Evolutionary conservation across 2,888 invertebrate species (phyloP).

Genomic region (Podabrus alpinus): DNA sequence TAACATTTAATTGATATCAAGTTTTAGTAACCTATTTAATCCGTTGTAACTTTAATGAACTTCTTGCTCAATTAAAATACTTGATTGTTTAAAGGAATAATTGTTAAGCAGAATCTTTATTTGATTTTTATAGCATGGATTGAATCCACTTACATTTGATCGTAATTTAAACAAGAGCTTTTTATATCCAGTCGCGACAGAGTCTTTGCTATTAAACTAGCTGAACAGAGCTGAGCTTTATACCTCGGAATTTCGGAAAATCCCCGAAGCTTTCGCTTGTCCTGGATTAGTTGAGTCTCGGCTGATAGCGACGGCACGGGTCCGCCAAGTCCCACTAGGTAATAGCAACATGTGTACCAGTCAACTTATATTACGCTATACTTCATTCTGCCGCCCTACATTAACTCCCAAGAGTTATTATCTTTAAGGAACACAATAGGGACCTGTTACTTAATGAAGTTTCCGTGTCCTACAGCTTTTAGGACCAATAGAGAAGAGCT

Average conservation of each 20-base stretch:
- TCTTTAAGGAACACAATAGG: constrained; percentile 32
- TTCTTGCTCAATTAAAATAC: constrained; percentile 25
- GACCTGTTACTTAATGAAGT: constrained; percentile 29
- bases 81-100: constrained; percentile 22
- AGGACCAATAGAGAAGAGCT: constrained; percentile 1
- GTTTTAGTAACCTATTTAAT: constrained; percentile 24
- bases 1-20: constrained; percentile 18
- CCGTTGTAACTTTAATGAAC: constrained; percentile 18
- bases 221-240: constrained; percentile 44
- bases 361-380: constrained; percentile 45
- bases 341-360: constrained; percentile 48
- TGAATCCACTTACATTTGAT: constrained; percentile 37
- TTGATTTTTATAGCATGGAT: constrained; percentile 31
- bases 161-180: constrained; percentile 45
- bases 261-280: constrained; percentile 51
- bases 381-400: constrained; percentile 38
- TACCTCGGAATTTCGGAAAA: constrained; percentile 52
- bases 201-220: constrained; percentile 42
- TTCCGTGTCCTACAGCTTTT: constrained; percentile 15
- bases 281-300: constrained; percentile 50
- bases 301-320: constrained; percentile 40
- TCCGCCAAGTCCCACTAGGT: constrained; percentile 37
- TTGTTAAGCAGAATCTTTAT: constrained; percentile 30
- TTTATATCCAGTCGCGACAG: constrained; percentile 47
- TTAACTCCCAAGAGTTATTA: constrained; percentile 40